Evolutionary conservation across 2,113 vertebrate genomes (phyloP).

Genomic region (Zeus faber): DNA sequence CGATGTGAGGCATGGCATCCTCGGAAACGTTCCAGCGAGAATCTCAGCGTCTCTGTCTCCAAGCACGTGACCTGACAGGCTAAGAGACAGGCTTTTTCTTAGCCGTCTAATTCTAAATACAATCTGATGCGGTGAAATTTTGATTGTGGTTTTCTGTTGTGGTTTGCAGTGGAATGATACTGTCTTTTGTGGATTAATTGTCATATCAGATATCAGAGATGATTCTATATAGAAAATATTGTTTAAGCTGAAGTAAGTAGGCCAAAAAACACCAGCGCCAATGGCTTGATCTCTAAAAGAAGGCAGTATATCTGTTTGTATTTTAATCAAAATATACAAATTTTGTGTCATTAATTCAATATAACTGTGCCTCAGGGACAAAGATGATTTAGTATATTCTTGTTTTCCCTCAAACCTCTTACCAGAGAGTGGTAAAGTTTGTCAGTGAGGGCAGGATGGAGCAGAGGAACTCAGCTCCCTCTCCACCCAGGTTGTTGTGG

Average conservation of each 20-base stretch:
- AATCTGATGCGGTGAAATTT: not conserved
- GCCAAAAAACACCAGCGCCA: no score
- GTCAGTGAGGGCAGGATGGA: slow-evolving; percentile 50
- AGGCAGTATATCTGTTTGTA: no score
- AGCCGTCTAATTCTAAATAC: no score
- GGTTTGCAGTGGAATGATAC: not conserved
- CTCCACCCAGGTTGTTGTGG: slow-evolving; percentile 53
- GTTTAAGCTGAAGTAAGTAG: no score
- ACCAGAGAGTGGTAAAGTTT: slow-evolving; percentile 67
- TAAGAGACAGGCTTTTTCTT: no score
- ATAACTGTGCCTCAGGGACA: not conserved
- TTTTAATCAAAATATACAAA: no score
- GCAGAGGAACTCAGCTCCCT: slow-evolving; percentile 53
- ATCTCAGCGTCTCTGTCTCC: slow-evolving; percentile 35
- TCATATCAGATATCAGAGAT: no score
- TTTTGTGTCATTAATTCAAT: not conserved
- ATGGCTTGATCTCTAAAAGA: no score
- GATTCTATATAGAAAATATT: no score
- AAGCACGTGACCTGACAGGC: slow-evolving; percentile 74
- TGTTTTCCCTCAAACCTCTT: not conserved
- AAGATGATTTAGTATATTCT: not conserved
- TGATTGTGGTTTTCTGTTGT: not conserved
- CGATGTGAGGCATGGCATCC: slow-evolving; percentile 53
- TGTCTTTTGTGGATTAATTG: no score
- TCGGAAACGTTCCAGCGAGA: slow-evolving; percentile 46